Evolutionary conservation across 2,888 invertebrate species (phyloP), one percentile per base, ranked within the genome.

Genomic region (Sepioteuthis lessoniana): DNA sequence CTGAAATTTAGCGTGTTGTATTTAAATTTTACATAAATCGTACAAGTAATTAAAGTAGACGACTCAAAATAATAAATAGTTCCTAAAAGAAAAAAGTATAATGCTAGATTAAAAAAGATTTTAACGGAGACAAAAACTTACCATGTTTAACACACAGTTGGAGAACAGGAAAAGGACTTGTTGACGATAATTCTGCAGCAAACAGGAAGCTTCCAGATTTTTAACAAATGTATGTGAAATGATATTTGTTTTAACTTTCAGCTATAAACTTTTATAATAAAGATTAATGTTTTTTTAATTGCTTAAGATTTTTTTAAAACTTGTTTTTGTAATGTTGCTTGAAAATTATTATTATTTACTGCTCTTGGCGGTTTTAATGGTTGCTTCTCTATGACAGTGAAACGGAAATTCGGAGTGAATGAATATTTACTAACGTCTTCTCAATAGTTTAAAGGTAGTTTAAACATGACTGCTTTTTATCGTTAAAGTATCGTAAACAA

Each of bases 381-480:
- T 76, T 76, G 13, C 76, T 10, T n/a, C 4, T 76, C n/a, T 76
- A 35, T 76, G 76, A 10, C 76, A 1, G 76, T 16, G 16, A 35
- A n/a, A 19, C 76, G 76, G 16, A 76, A 76, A 76, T n/a, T 76
- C n/a, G n/a, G 16, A 35, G 92, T 92, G 47, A 92, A 46, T 42
- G 46, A 92, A 46, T 92, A 47, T 47, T 92, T 46, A 92, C 92
- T n/a, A 92, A 47, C 28, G 92, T 46, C 47, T 92, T 76, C 76
- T 31, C 46, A n/a, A 47, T n/a, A 47, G 31, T 92, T 92, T 42
- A 46, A 47, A 42, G n/a, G 92, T 92, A n/a, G 92, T 92, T 92
- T 28, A 42, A n/a, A n/a, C 46, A n/a, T 92, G 7, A 47, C 92
- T 31, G n/a, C 16, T 46, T 42, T 42, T 42, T 76, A 76, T 76